These are phyloP conservation scores for Corythoichthys haematopterus DNA, from an alignment of 2,113 vertebrate genomes.

Conservation along the genomic window DNA sequence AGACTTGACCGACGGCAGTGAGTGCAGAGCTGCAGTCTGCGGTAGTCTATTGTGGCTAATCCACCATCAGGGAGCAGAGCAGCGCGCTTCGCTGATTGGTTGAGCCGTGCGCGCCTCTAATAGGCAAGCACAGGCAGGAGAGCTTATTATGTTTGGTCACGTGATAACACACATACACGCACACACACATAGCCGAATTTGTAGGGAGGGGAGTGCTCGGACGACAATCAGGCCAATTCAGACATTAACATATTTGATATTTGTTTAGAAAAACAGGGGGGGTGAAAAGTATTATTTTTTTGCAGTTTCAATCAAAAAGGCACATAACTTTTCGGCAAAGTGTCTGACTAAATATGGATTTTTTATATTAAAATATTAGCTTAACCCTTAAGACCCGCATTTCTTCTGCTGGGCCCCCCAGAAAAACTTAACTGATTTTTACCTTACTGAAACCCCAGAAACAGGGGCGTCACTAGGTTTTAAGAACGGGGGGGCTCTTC, in stretches of 20 bases:
- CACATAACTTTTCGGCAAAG: too few species aligned
- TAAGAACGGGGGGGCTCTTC: too few species aligned
- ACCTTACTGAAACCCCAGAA: too few species aligned
- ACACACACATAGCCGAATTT: not conserved
- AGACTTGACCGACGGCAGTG: conserved; percentile 29
- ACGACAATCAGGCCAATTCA: not conserved
- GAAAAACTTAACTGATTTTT: too few species aligned
- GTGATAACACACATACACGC: not conserved
- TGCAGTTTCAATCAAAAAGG: too few species aligned
- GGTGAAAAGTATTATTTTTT: too few species aligned
- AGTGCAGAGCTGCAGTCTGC: conserved; percentile 49
- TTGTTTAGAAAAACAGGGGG: not conserved
- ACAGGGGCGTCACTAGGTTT: too few species aligned
- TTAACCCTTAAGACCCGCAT: too few species aligned
- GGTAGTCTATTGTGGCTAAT: conserved; percentile 57
- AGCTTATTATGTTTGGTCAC: conserved; percentile 21
- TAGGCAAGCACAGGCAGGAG: conserved; percentile 35
- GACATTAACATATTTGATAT: too few species aligned
- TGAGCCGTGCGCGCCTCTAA: conserved; percentile 44
- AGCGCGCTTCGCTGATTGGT: conserved; percentile 57
- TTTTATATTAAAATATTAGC: too few species aligned
- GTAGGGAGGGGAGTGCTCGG: not conserved
- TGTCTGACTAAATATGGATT: too few species aligned
- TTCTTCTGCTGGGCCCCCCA: too few species aligned
- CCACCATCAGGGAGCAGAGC: conserved; percentile 58